These are phyloP conservation scores for Molothrus ater DNA, from an alignment of 2,797 vertebrate genomes.

Conservation along the genomic window DNA sequence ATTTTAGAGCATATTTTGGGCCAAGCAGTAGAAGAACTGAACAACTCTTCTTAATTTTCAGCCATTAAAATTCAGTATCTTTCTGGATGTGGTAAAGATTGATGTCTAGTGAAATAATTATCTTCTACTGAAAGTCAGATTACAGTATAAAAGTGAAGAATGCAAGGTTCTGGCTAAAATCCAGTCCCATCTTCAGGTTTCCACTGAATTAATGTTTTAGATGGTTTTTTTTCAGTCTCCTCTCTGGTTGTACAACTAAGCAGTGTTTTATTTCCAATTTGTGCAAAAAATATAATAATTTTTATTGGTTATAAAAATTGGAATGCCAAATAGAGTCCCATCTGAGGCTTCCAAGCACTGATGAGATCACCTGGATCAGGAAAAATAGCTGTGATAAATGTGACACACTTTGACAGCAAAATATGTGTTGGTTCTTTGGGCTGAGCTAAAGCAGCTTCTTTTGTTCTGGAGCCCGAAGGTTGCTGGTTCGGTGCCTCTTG, in stretches of 20 bases:
- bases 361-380: background rate
- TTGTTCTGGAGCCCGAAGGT: background rate
- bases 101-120: background rate
- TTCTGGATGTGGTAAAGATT: background rate
- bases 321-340: background rate
- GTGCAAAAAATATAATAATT: background rate
- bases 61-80: background rate
- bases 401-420: background rate
- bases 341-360: background rate
- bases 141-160: background rate
- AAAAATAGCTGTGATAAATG: background rate
- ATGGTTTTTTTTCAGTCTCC: background rate
- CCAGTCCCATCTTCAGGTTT: background rate
- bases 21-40: background rate
- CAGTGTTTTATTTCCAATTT: fast-evolving
- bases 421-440: background rate
- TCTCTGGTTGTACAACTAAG: background rate
- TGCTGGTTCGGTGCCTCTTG: background rate
- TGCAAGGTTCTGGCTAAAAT: background rate
- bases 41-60: background rate
- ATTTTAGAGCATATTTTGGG: background rate
- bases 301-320: background rate
- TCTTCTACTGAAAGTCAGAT: background rate
- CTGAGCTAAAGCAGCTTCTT: background rate
- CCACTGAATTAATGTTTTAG: background rate